Percentiles rank a stretch among this genome's conserved stretches.
These are phyloP conservation scores for Meandrina meandrites DNA, from an alignment of 92 coral and sea anemone genomes.

Conservation along the genomic window DNA sequence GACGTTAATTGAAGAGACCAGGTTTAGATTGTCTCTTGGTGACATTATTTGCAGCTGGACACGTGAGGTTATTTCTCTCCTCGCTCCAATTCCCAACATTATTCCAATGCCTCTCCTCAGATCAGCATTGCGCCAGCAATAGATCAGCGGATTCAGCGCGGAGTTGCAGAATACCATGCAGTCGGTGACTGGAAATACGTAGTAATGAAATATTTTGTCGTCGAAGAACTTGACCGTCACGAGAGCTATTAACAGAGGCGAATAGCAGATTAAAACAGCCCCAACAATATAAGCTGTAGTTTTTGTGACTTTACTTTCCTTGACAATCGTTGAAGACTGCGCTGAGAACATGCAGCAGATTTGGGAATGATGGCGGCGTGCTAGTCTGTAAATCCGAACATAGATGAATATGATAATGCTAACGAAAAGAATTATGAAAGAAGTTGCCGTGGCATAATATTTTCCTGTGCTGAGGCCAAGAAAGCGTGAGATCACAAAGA, in stretches of 20 bases:
- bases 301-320: constrained; percentile 23
- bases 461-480: constrained; percentile 11
- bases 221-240: constrained; percentile 23
- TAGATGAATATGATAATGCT: constrained; percentile 9
- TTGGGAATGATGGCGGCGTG: constrained; percentile 32
- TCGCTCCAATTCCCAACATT: background rate
- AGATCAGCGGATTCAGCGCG: constrained; percentile 32
- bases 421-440: constrained; percentile 20
- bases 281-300: constrained; percentile 38
- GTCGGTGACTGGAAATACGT: constrained; percentile 33
- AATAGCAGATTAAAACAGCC: constrained; percentile 16
- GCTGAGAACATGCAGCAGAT: background rate
- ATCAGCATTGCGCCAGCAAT: constrained; percentile 36
- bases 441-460: constrained; percentile 23
- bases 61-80: background rate
- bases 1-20: background rate
- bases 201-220: constrained; percentile 15
- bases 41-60: background rate
- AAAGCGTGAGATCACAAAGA: constrained; percentile 27
- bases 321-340: background rate
- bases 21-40: background rate
- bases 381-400: constrained; percentile 24
- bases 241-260: constrained; percentile 13
- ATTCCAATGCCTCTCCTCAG: constrained; percentile 10
- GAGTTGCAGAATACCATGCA: constrained; percentile 33